Evolutionary conservation across 1,140 invertebrate genomes (phyloP), one percentile per base, ranked within the genome.

Genomic region (Bombus pyrosoma): DNA sequence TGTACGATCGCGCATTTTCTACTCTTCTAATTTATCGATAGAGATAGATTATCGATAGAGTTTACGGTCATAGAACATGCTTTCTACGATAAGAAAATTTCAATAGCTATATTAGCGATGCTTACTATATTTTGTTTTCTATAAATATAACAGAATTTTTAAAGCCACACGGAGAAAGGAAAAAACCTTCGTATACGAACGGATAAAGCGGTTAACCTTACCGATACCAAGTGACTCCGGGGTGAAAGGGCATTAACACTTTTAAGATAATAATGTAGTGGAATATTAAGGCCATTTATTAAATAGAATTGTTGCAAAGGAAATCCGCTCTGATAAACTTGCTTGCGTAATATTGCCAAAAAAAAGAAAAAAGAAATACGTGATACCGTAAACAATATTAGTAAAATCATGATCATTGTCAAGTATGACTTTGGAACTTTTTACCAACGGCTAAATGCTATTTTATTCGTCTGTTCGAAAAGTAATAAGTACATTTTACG

Each of bases 181-280:
- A 68, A 62, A 71, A 76, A 34, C 71, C 34, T 82, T 83, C 53
- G 62, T 59, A 69, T 66, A 22, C 43, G 39, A 76, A 37, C 68
- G 87, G 87, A 89, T 89, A 89, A 89, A 76, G n/a, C 88, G 68
- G 80, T 89, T 89, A 85, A 86, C 87, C 85, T 89, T 64, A 39
- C 72, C 76, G 69, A 87, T 86, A 85, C 73, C 72, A 81, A 72
- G 77, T 66, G 75, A 79, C 73, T 68, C 43, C 34, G 82, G 72
- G 88, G 81, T 83, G 79, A 89, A 86, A 89, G 87, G 73, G 87
- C 77, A 87, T 86, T 89, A 87, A 83, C 87, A 86, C 77, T 89
- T 89, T 64, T 57, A 9, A 89, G 87, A 89, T 89, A 89, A 53
- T 59, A 71, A 71, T 81, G 77, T 80, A 37, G 43, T 80, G 78